Evolutionary conservation across 2,113 vertebrate genomes (phyloP).

Genomic region (Sapajus apella): DNA sequence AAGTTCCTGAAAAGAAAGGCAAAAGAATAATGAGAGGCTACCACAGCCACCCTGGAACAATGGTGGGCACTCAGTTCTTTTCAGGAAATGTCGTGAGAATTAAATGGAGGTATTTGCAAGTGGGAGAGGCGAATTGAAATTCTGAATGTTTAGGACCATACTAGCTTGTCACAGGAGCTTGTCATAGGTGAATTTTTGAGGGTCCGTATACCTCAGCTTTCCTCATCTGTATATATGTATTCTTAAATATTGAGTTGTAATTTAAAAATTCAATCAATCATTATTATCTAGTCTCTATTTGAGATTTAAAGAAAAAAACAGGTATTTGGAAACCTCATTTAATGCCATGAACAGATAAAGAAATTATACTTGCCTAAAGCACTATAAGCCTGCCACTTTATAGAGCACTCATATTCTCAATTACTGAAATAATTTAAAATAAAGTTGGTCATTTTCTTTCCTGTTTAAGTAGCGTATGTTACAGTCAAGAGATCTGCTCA

Average conservation of each 20-base stretch:
- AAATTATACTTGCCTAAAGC: slow-evolving; percentile 7
- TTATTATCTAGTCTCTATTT: background rate
- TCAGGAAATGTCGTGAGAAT: background rate
- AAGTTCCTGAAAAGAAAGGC: background rate
- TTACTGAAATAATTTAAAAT: slow-evolving; percentile 18
- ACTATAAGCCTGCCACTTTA: background rate
- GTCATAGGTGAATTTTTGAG: background rate
- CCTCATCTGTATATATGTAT: background rate
- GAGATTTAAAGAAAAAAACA: background rate
- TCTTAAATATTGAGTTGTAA: slow-evolving; percentile 4
- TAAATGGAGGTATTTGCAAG: background rate
- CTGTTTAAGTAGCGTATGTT: background rate
- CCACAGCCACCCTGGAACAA: background rate
- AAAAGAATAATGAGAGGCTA: background rate
- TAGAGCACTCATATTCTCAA: background rate
- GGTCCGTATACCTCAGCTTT: background rate
- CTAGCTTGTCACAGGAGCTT: background rate
- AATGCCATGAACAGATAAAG: background rate
- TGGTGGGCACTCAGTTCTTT: background rate
- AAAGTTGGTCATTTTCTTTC: background rate
- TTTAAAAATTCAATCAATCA: background rate
- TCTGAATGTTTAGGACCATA: background rate
- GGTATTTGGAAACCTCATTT: slow-evolving; percentile 18
- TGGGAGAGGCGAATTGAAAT: background rate
- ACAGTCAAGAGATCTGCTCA: background rate